phyloP scores from a whole-genome alignment of 2,888 invertebrate genomes.

The Caradrina clavipalpis region DNA sequence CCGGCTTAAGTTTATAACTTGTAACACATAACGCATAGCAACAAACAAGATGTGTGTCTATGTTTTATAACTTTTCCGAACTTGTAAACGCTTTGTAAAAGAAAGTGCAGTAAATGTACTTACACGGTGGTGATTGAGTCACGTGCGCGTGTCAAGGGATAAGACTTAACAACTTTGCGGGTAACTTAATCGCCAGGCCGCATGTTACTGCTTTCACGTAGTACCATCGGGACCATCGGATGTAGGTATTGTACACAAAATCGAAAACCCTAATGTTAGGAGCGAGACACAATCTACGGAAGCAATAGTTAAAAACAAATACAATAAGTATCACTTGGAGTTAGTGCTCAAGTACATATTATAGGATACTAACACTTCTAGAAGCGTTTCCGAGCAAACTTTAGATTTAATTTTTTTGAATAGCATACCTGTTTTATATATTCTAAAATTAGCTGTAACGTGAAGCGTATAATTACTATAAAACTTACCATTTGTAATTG shows the following conservation, averaged over 20 bases:
- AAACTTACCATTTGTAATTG: conserved; percentile 18
- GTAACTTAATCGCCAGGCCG: not conserved
- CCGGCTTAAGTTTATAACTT: not conserved
- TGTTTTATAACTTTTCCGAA: not conserved
- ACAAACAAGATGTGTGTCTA: not conserved
- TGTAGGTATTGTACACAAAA: conserved; percentile 28
- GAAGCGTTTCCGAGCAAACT: not conserved
- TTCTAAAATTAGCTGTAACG: conserved; percentile 11
- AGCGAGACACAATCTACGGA: conserved; percentile 1
- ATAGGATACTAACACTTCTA: not conserved
- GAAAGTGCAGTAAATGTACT: not conserved
- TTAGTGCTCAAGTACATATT: conserved; percentile 9
- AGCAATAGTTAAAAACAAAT: not conserved
- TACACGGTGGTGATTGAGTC: not conserved
- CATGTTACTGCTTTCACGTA: not conserved
- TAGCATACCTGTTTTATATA: conserved; percentile 3
- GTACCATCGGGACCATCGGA: not conserved
- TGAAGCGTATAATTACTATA: conserved; percentile 21
- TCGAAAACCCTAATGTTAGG: conserved; percentile 21
- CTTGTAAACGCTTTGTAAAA: not conserved
- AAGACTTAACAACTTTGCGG: not conserved
- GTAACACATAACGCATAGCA: not conserved
- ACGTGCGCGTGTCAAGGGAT: not conserved
- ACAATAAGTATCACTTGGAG: conserved; percentile 12
- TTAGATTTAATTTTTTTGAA: conserved; percentile 7